phyloP scores from a whole-genome alignment of 2,113 vertebrate genomes.

The Mesoclemmys tuberculata region DNA sequence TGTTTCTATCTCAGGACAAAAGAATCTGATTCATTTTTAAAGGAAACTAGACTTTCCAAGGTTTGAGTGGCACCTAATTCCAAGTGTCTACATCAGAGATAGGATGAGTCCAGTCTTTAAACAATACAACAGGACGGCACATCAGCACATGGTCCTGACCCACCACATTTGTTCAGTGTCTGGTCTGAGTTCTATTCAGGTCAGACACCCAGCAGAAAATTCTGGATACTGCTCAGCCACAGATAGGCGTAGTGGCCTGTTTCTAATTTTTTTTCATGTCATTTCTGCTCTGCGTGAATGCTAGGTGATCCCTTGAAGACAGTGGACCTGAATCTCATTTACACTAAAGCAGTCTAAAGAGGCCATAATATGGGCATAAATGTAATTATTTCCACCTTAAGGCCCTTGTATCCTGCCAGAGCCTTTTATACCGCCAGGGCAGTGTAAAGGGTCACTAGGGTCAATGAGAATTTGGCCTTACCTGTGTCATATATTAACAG shows the following conservation, averaged over 20 bases:
- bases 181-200: neutral
- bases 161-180: conserved; percentile 13
- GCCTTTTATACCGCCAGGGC: neutral
- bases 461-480: neutral
- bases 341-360: neutral
- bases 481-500: fast-evolving
- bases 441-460: fast-evolving
- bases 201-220: neutral
- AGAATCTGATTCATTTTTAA: neutral
- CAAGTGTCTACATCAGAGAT: conserved; percentile 2
- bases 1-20: neutral
- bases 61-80: conserved; percentile 52
- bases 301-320: neutral
- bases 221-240: neutral
- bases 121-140: neutral
- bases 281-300: neutral
- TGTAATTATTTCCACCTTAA: fast-evolving
- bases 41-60: conserved; percentile 57
- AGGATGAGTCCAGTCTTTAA: conserved; percentile 17
- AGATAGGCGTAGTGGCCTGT: fast-evolving
- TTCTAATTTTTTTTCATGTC: neutral
- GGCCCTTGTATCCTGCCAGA: fast-evolving
- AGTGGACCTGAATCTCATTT: neutral
- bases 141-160: conserved; percentile 55
- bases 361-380: neutral